phyloP scores from a whole-genome alignment of 2,888 invertebrate genomes.

The Lepidocyrtoides sp. region DNA sequence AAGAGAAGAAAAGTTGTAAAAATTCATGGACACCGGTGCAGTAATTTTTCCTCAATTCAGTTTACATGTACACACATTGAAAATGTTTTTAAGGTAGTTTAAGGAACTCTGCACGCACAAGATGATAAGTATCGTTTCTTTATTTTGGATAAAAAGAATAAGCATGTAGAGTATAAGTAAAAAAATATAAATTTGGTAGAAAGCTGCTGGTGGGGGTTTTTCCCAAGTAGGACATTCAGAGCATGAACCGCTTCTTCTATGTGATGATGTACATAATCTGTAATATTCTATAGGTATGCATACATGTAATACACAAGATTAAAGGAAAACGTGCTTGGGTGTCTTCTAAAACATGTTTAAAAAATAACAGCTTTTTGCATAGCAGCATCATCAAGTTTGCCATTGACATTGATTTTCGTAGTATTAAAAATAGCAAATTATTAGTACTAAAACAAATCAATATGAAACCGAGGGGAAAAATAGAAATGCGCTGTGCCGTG shows the following conservation, averaged over 20 bases:
- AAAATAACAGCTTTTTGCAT: not conserved
- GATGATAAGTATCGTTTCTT: not conserved
- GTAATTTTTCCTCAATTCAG: not conserved
- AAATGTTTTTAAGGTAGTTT: slow-evolving; percentile 42
- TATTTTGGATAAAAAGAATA: slow-evolving; percentile 3
- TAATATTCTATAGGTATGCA: too few species aligned
- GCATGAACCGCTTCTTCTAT: not conserved
- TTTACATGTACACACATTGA: not conserved
- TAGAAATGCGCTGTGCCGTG: not conserved
- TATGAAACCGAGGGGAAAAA: not conserved
- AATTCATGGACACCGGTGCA: slow-evolving; percentile 51
- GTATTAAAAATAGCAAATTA: not conserved
- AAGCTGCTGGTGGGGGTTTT: not conserved
- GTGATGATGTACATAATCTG: not conserved
- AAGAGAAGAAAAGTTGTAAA: slow-evolving; percentile 29
- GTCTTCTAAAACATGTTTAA: not conserved
- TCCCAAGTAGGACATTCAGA: not conserved
- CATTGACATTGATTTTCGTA: slow-evolving; percentile 33
- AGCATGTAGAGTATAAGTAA: not conserved
- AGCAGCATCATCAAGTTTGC: not conserved
- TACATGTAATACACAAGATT: not conserved
- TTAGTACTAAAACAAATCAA: slow-evolving; percentile 1
- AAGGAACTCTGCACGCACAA: slow-evolving; percentile 48
- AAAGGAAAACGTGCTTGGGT: not conserved
- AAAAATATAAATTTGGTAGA: not conserved